A percentile compares a stretch with the other conserved stretches of the same genome.
Conservation (phyloP, 2,797 vertebrate genomes). For the Acanthurus tractus region DNA sequence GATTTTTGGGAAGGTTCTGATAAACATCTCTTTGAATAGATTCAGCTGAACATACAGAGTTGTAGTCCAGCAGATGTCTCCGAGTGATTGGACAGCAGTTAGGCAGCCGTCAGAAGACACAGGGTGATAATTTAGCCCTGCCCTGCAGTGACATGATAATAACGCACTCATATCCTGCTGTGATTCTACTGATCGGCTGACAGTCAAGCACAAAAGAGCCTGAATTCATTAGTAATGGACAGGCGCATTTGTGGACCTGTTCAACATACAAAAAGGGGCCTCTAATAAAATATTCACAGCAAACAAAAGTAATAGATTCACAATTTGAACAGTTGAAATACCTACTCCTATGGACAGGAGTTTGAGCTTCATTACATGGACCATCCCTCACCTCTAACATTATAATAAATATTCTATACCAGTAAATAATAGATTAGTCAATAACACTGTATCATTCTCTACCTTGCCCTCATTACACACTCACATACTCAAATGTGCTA, state of each 20-base stretch:
- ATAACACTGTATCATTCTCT: conserved; percentile 74
- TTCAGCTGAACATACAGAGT: conserved; percentile 60
- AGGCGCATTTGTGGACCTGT: conserved; percentile 49
- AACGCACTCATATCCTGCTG: conserved; percentile 82
- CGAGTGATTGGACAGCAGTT: conserved; percentile 78
- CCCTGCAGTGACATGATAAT: conserved; percentile 79
- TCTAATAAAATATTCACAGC: conserved; percentile 37
- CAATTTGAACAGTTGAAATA: conserved; percentile 32
- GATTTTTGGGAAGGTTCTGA: conserved; percentile 16
- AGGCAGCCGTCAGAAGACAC: conserved; percentile 72
- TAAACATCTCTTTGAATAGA: conserved; percentile 48
- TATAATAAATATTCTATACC: conserved; percentile 66
- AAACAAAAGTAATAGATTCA: conserved; percentile 41
- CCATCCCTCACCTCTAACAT: conserved; percentile 47
- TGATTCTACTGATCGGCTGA: conserved; percentile 79
- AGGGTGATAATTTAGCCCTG: conserved; percentile 73
- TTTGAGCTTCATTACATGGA: conserved; percentile 35
- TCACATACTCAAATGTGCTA: conserved; percentile 69
- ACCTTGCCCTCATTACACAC: conserved; percentile 71
- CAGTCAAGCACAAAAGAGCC: conserved; percentile 78
- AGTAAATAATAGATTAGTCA: conserved; percentile 80
- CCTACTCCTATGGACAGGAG: conserved; percentile 16
- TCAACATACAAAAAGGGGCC: conserved; percentile 50
- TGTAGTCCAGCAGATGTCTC: conserved; percentile 71
- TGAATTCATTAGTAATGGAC: conserved; percentile 78